phyloP scores from a whole-genome alignment of 2,113 vertebrate species.

The Catharus minimus region DNA sequence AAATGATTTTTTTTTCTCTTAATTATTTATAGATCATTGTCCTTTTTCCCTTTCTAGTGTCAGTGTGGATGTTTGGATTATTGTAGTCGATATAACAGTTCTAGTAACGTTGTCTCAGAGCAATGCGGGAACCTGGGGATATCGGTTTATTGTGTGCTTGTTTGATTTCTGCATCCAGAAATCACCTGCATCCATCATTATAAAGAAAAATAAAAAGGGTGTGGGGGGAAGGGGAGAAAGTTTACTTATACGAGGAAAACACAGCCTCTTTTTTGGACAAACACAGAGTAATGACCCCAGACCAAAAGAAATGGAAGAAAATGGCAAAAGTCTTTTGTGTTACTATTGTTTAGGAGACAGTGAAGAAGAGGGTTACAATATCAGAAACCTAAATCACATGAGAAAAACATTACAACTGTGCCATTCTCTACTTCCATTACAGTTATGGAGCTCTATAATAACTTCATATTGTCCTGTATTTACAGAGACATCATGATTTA shows the following conservation, averaged over 20 bases:
- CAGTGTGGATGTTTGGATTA: constrained; percentile 1
- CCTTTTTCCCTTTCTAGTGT: constrained; percentile 13
- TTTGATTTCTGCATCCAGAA: background rate
- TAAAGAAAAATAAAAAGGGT: background rate
- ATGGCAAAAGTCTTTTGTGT: background rate
- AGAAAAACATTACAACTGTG: background rate
- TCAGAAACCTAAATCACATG: background rate
- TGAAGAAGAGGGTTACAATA: background rate
- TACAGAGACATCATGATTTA: background rate
- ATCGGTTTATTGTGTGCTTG: background rate
- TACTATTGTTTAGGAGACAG: background rate
- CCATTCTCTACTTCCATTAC: background rate
- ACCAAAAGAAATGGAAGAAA: background rate
- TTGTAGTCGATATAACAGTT: constrained; percentile 6
- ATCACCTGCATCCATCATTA: background rate
- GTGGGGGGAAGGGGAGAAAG: fast-evolving
- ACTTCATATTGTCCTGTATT: background rate
- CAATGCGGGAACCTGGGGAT: background rate
- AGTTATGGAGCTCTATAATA: background rate
- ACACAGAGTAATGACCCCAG: background rate
- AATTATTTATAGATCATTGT: constrained; percentile 59
- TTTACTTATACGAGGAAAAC: background rate
- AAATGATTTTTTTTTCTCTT: constrained; percentile 41
- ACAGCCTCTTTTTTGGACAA: background rate
- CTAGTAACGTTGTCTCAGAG: background rate